Conservation (phyloP, 2,113 vertebrate species). For the Lasiurus cinereus region DNA sequence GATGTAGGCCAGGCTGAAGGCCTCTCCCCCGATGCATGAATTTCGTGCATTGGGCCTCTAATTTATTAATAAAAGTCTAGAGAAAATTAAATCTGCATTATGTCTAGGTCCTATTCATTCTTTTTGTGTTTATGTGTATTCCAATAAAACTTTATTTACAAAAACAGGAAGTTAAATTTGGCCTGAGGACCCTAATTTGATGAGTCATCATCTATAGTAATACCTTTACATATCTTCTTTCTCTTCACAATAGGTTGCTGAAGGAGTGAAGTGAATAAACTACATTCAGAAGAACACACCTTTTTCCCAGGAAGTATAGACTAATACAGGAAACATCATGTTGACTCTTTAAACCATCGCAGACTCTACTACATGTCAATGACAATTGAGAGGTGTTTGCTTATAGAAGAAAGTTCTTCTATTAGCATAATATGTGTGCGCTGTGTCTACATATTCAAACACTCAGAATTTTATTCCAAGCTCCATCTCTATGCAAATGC, state of each 20-base stretch:
- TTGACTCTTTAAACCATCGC: background rate
- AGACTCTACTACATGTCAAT: background rate
- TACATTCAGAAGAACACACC: background rate
- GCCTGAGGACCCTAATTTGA: background rate
- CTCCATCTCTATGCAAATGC: background rate
- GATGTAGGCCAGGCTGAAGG: too few relatives aligned
- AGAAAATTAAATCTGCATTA: conserved; percentile 47
- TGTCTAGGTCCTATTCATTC: background rate
- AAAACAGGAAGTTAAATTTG: background rate
- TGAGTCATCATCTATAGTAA: background rate
- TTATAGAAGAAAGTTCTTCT: background rate
- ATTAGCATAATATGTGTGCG: background rate
- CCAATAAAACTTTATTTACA: conserved; percentile 25
- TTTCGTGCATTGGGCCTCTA: too few relatives aligned
- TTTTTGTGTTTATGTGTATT: background rate
- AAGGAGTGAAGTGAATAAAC: background rate
- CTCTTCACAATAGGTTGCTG: background rate
- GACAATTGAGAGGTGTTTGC: background rate
- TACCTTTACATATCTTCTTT: background rate
- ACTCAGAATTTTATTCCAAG: background rate
- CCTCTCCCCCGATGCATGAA: too few relatives aligned
- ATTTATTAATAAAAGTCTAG: background rate
- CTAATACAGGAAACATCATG: background rate
- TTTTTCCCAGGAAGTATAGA: background rate
- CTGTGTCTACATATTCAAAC: background rate